A percentile compares a stretch with the other conserved stretches of the same genome.
Conservation (phyloP, 2,888 invertebrate species). For the Archips crataeganus region DNA sequence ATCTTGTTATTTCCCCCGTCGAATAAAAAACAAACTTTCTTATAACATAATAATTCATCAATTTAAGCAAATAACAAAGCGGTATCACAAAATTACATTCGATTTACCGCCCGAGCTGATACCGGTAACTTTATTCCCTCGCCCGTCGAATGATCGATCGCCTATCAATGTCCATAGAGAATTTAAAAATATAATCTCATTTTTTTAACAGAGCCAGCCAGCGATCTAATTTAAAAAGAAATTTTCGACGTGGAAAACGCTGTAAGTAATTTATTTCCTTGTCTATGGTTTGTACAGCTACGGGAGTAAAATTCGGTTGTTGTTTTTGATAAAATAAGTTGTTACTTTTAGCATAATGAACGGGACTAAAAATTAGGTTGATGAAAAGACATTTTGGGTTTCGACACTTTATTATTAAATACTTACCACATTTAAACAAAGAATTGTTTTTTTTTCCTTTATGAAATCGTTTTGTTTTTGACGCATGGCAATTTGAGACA, state of each 20-base stretch:
- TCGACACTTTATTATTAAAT: neutral
- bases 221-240: constrained; percentile 42
- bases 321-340: neutral
- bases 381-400: neutral
- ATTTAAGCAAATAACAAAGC: constrained; percentile 40
- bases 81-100: constrained; percentile 63
- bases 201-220: constrained; percentile 36
- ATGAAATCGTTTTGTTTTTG: no score
- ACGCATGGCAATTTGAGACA: no score
- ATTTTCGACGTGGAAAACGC: constrained; percentile 30
- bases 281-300: constrained; percentile 12
- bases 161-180: constrained; percentile 65
- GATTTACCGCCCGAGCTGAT: constrained; percentile 35
- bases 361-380: neutral
- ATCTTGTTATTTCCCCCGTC: constrained; percentile 1
- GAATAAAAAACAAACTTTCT: constrained; percentile 1
- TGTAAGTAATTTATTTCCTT: constrained; percentile 35
- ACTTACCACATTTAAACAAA: no score
- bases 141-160: constrained; percentile 66
- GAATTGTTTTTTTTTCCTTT: no score
- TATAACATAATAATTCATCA: constrained; percentile 31
- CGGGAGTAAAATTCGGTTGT: neutral
- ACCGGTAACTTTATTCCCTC: constrained; percentile 35
- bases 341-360: neutral
- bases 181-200: constrained; percentile 41